Percentiles rank a stretch among this genome's conserved stretches.
Conservation (phyloP, 2,797 vertebrate species). For the Heterohyrax brucei region DNA sequence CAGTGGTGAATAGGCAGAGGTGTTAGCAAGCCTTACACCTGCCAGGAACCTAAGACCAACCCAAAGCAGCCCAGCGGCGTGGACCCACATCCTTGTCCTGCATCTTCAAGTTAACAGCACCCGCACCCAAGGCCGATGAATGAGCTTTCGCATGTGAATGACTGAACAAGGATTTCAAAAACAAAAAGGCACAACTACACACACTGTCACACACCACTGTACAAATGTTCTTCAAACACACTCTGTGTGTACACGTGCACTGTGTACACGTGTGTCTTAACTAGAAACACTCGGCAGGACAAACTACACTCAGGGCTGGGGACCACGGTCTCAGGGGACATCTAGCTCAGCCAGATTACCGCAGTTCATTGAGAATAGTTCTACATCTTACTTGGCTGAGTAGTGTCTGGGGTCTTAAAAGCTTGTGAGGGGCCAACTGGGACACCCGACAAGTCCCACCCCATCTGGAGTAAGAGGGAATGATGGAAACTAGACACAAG, state of each 20-base stretch:
- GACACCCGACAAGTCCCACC: too few relatives aligned
- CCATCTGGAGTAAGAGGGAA: too few relatives aligned
- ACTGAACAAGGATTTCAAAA: conserved; percentile 52
- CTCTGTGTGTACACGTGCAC: neutral
- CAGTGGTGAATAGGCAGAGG: conserved; percentile 2
- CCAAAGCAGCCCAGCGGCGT: conserved; percentile 55
- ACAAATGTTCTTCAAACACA: neutral
- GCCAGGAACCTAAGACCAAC: conserved; percentile 55
- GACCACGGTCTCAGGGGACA: too few relatives aligned
- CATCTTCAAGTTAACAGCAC: conserved; percentile 67
- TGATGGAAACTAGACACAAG: too few relatives aligned
- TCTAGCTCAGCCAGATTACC: too few relatives aligned
- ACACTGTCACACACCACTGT: conserved; percentile 1
- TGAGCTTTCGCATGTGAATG: conserved; percentile 26
- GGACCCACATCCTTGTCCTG: conserved; percentile 56
- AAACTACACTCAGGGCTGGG: too few relatives aligned
- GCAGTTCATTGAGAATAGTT: too few relatives aligned
- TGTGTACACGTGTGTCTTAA: neutral
- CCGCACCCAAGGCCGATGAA: conserved; percentile 65
- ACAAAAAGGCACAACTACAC: conserved; percentile 5
- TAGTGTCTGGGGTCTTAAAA: too few relatives aligned
- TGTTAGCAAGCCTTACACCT: conserved; percentile 53
- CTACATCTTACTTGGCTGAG: too few relatives aligned
- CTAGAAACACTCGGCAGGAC: too few relatives aligned
- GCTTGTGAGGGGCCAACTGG: too few relatives aligned